Percentiles rank a stretch among this genome's conserved stretches.
These are phyloP conservation scores for Crossoptilon crossoptilon DNA, from an alignment of 2,797 vertebrate genomes.

Conservation along the genomic window DNA sequence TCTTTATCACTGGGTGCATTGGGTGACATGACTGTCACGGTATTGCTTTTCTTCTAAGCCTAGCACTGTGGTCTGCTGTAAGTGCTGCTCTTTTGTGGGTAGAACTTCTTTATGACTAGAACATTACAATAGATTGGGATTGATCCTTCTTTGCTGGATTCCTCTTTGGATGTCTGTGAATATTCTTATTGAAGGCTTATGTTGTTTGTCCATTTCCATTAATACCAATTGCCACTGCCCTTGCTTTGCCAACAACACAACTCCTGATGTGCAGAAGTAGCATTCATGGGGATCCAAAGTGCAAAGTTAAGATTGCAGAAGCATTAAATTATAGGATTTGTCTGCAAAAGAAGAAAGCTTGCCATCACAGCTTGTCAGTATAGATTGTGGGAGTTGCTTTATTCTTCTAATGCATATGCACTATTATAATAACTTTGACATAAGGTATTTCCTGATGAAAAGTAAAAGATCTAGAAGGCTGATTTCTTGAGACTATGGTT, in stretches of 20 bases:
- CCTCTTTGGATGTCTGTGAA: neutral
- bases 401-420: neutral
- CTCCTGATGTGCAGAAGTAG: neutral
- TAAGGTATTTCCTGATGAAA: neutral
- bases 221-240: neutral
- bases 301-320: neutral
- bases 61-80: neutral
- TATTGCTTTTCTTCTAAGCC: neutral
- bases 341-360: neutral
- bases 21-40: neutral
- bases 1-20: neutral
- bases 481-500: neutral
- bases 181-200: neutral
- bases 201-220: neutral
- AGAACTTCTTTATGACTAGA: neutral
- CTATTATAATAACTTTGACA: neutral
- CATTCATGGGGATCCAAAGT: neutral
- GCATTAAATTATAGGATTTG: neutral
- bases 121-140: neutral
- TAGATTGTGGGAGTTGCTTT: neutral
- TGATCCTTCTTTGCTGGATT: neutral
- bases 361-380: neutral
- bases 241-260: neutral
- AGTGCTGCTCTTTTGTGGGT: neutral
- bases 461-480: neutral